Base-by-base conservation (phyloP, 92 coral and sea anemone genomes). In the Porites lobata region DNA sequence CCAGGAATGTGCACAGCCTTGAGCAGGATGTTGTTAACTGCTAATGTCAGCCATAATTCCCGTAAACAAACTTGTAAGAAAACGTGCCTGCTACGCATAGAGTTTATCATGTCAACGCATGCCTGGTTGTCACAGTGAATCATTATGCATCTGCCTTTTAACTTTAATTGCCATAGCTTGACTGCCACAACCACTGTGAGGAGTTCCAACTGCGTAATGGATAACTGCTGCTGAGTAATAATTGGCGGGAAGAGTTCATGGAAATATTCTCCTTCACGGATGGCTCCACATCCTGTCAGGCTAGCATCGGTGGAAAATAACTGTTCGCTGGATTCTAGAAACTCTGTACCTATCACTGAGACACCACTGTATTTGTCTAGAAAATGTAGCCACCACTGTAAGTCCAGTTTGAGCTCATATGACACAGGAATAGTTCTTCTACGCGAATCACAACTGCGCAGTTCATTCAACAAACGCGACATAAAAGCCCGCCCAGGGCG, bases 281-380 rank as follows among this genome's bases (percentile, higher is more conserved):
- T 26, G 19, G 85, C 72, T 43, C 80, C 56, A 29, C 80, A 72
- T 13, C 80, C 72, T 15, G 76, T 66, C 43, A 72, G 57, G 78
- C 71, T 56, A 72, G 87, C 79, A 51, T 83, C 72, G 1, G 79
- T 83, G 29, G 80, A 65, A 71, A 83, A 71, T 24, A 83, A 66
- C 32, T 8, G 87, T 70, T 3, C 66, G 63, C 80, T 50, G 52
- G 65, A 15, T 57, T 17, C 38, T 26, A 9, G 13, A 24, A 1
- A 76, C 14, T 3, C 80, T 43, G 19, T 17, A 22, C 67, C 72
- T 20, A 22, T 69, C 43, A 32, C 81, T 0, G 81, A 84, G 19
- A 84, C 79, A 69, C 73, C 73, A 69, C 13, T 69, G 51, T 69
- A 69, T 1, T 69, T 69, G 73, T 69, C 73, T 9, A 29, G 73